Percentiles rank a stretch among this genome's conserved stretches.
phyloP scores from a whole-genome alignment of 2,113 vertebrate species.

The Puffinus mauretanicus region DNA sequence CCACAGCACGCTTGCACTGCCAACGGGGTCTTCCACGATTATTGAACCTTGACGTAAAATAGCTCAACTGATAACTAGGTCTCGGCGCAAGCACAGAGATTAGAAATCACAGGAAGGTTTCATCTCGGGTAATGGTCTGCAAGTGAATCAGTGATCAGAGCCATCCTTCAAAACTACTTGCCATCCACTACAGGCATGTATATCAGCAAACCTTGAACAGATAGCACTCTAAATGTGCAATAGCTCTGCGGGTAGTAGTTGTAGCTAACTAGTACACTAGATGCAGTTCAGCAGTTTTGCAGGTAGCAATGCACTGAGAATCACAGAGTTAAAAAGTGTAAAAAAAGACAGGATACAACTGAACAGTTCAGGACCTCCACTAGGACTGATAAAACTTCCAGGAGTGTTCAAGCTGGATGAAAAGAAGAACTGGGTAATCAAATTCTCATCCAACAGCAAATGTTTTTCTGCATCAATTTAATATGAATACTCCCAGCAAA shows the following conservation, averaged over 20 bases:
- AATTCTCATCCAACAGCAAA: neutral
- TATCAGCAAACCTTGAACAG: neutral
- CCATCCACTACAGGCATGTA: neutral
- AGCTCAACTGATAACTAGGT: neutral
- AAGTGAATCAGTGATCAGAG: neutral
- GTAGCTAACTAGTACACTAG: neutral
- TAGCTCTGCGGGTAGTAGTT: neutral
- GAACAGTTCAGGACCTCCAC: neutral
- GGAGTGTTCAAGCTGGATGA: neutral
- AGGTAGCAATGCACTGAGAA: neutral
- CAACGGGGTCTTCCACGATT: neutral
- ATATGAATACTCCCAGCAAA: neutral
- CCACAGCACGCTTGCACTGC: neutral
- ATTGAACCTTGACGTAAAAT: neutral
- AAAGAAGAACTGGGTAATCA: neutral
- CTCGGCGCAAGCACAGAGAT: neutral
- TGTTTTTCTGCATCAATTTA: neutral
- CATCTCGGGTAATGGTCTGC: neutral
- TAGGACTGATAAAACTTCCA: neutral
- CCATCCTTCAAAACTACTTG: neutral
- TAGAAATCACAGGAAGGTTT: neutral
- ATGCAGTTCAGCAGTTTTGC: neutral
- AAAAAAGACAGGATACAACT: neutral
- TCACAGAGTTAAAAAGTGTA: neutral
- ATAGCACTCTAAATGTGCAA: neutral